Conservation (phyloP, 2,888 invertebrate genomes). For the Monochamus alternatus region DNA sequence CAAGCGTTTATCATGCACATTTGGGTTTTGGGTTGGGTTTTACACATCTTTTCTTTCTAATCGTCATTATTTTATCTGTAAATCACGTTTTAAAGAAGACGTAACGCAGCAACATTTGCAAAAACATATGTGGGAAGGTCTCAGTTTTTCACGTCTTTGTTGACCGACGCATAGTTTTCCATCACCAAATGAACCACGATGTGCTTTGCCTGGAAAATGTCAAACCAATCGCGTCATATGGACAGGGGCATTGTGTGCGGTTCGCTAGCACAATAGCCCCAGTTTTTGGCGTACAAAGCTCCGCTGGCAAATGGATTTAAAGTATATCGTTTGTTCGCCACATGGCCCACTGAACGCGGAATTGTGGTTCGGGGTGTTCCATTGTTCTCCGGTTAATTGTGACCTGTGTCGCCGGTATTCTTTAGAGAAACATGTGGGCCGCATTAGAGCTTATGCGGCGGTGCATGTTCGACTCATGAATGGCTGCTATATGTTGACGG, state of each 20-base stretch:
- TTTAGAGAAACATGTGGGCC: neutral
- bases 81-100: too few relatives aligned
- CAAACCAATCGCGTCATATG: constrained; percentile 24
- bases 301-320: constrained; percentile 26
- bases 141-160: neutral
- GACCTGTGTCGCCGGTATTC: neutral
- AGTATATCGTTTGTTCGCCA: constrained; percentile 32
- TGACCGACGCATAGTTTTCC: neutral
- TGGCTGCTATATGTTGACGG: too few relatives aligned
- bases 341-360: constrained; percentile 27
- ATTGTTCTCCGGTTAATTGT: constrained; percentile 20
- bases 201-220: constrained; percentile 12
- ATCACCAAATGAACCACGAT: constrained; percentile 2
- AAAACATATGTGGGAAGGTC: too few relatives aligned
- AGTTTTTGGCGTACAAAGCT: constrained; percentile 17
- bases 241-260: neutral
- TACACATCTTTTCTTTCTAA: too few relatives aligned
- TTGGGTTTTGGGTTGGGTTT: too few relatives aligned
- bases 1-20: too few relatives aligned
- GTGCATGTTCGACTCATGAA: too few relatives aligned
- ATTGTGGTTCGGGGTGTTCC: constrained; percentile 17
- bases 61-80: too few relatives aligned
- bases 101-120: too few relatives aligned
- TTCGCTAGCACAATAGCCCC: constrained; percentile 17
- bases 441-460: too few relatives aligned